Evolutionary conservation across 2,888 invertebrate genomes (phyloP).

Genomic region (Antitype chi): DNA sequence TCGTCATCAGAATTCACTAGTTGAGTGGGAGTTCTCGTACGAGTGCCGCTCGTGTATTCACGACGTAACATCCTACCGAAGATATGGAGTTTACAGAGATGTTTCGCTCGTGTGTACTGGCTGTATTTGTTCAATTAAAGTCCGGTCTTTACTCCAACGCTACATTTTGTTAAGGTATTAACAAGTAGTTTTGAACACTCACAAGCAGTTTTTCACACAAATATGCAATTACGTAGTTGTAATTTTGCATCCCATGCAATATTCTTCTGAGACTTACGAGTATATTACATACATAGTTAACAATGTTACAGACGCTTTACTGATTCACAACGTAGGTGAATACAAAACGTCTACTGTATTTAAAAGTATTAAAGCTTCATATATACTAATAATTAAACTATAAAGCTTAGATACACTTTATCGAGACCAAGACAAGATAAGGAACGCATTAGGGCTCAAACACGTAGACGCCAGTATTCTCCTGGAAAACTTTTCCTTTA

Average conservation of each 20-base stretch:
- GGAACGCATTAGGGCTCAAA: not conserved
- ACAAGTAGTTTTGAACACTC: no score
- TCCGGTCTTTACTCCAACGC: not conserved
- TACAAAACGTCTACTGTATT: not conserved
- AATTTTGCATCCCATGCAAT: not conserved
- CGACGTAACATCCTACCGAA: slow-evolving; percentile 7
- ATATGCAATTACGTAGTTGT: no score
- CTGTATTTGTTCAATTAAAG: slow-evolving; percentile 13
- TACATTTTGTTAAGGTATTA: not conserved
- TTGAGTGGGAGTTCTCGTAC: slow-evolving; percentile 6
- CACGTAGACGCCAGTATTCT: not conserved
- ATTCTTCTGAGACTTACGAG: not conserved
- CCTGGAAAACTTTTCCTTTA: slow-evolving; percentile 7
- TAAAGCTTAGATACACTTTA: not conserved
- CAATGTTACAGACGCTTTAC: not conserved
- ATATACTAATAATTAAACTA: not conserved
- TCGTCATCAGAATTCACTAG: slow-evolving; percentile 9
- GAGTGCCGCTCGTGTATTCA: slow-evolving; percentile 11
- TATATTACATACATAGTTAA: no score
- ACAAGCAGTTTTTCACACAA: not conserved
- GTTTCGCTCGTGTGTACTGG: slow-evolving; percentile 1
- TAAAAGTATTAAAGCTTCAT: not conserved
- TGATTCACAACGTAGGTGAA: not conserved
- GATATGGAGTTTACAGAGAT: slow-evolving; percentile 15
- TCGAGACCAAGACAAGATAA: not conserved